Conservation (phyloP, 2,888 invertebrate species). For the Microplitis deprimator region DNA sequence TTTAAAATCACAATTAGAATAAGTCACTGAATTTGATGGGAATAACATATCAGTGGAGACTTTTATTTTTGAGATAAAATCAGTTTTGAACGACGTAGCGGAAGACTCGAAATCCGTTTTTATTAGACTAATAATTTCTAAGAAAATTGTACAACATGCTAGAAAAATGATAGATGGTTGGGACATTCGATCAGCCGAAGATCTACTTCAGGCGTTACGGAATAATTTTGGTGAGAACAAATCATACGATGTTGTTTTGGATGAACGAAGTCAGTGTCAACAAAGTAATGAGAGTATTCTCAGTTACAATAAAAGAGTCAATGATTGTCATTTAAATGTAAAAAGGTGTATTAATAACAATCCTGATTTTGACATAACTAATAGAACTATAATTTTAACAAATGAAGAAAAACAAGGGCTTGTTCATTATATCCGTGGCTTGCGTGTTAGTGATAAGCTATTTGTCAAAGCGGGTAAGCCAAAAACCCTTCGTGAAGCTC, state of each 20-base stretch:
- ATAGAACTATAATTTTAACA: no score
- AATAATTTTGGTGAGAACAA: slow-evolving; percentile 34
- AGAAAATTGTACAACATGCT: slow-evolving; percentile 30
- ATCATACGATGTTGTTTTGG: slow-evolving; percentile 21
- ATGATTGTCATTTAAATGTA: no score
- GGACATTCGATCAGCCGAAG: slow-evolving; percentile 24
- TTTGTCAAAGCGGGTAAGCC: no score
- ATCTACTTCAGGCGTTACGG: slow-evolving; percentile 26
- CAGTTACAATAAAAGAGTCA: no score
- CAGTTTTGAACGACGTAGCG: slow-evolving; percentile 21
- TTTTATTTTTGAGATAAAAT: slow-evolving; percentile 29
- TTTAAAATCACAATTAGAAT: slow-evolving; percentile 23
- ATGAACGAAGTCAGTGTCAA: slow-evolving; percentile 39
- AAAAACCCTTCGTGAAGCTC: no score
- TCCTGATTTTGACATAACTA: no score
- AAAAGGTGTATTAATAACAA: no score
- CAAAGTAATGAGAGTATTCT: slow-evolving; percentile 27
- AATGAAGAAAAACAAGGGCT: no score
- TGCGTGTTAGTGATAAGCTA: no score
- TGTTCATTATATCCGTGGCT: no score
- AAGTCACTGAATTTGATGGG: slow-evolving; percentile 37
- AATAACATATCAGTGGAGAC: slow-evolving; percentile 5
- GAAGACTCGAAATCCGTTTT: slow-evolving; percentile 26
- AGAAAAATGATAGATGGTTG: slow-evolving; percentile 35
- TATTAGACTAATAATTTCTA: slow-evolving; percentile 32